Evolutionary conservation across 2,797 vertebrate genomes (phyloP), one percentile per base, ranked within the genome.

Genomic region (Tolypeutes matacus): DNA sequence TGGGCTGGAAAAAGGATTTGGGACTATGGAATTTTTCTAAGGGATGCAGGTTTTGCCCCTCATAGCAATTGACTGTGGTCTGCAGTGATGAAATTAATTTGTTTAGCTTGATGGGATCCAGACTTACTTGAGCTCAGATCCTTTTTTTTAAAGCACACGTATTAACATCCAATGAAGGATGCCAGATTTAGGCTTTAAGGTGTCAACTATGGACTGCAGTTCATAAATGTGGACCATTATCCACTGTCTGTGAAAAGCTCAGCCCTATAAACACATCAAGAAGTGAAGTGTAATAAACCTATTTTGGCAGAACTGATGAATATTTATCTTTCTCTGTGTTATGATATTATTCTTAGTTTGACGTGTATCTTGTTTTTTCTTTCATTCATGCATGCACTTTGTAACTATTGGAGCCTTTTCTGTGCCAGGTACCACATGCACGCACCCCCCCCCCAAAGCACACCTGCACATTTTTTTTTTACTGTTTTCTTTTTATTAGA

Each of bases 221-320:
- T 93, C 62, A 89, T 23, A 36, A 36, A 4, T 31, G 4, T 20
- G 58, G 34, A 18, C 29, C 46, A 14, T 92, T 36, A 29, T 83
- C 23, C 27, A 46, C 23, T 56, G 75, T 86, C 12, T 77, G 29
- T 94, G 29, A 80, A 72, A 83, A 84, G 31, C 51, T 86, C 20
- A 72, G 14, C 58, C 51, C 67, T 78, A 39, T 65, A 86, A 69
- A 92, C 42, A 5, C 1, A 10, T 6, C 1, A 12, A 88, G 31
- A 96, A 88, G 34, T 85, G 23, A 84, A 87, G 29, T 90, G 42
- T 31, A 72, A 31, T 81, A 53, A 80, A 58, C 80, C 53, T 53
- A 6, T 93, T 90, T 62, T 89, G 58, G 70, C 69, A 39, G 87
- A 92, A 86, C 34, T 36, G 27, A n/a, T 42, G 29, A 93, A 17